phyloP scores from a whole-genome alignment of 2,888 invertebrate genomes.

The Acanthopleura granulata region DNA sequence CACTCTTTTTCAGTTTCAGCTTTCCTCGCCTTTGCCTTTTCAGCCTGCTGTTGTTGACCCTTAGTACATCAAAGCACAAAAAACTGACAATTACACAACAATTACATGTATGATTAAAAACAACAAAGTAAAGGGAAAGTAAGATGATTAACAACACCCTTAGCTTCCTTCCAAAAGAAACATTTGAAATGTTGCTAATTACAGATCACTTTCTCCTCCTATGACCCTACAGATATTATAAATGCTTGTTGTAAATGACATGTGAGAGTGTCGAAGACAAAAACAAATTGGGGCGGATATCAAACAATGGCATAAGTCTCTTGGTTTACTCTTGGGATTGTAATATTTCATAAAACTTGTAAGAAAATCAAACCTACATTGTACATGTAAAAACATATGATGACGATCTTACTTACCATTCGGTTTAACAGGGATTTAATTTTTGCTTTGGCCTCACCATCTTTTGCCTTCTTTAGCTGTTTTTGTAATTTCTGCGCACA shows the following conservation, averaged over 20 bases:
- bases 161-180: too few species aligned
- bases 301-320: too few species aligned
- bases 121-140: constrained; percentile 9
- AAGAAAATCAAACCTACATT: too few species aligned
- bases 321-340: too few species aligned
- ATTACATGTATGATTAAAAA: constrained; percentile 9
- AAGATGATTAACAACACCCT: too few species aligned
- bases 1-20: constrained; percentile 74
- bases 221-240: too few species aligned
- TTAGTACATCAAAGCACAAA: constrained; percentile 39
- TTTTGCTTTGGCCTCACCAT: constrained; percentile 77
- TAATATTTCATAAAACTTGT: too few species aligned
- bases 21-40: constrained; percentile 74
- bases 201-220: too few species aligned
- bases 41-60: constrained; percentile 83
- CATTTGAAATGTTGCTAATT: too few species aligned
- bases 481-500: constrained; percentile 49
- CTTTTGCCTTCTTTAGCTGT: constrained; percentile 73
- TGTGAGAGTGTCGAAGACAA: too few species aligned
- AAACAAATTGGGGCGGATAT: too few species aligned
- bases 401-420: constrained; percentile 71
- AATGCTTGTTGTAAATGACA: too few species aligned
- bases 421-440: constrained; percentile 81
- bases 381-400: background rate
- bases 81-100: constrained; percentile 30